Conservation (phyloP, 2,113 vertebrate species). For the Collichthys lucidus region DNA sequence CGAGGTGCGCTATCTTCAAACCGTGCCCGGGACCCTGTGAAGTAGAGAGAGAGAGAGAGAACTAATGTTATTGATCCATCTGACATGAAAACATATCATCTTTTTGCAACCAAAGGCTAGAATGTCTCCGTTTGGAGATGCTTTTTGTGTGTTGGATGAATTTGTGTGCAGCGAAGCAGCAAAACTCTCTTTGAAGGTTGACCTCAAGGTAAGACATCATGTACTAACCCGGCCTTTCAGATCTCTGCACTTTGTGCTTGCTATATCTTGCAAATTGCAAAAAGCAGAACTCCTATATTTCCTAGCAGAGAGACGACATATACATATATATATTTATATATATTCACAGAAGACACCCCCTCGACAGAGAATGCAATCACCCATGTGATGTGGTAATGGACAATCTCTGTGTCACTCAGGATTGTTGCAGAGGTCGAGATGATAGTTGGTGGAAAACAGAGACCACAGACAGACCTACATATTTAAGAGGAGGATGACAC, state of each 20-base stretch:
- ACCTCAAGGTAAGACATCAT: slow-evolving; percentile 19
- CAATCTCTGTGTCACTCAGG: slow-evolving; percentile 56
- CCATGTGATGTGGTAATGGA: slow-evolving; percentile 57
- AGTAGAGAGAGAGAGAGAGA: slow-evolving; percentile 2
- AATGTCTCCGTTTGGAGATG: background rate
- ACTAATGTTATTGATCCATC: slow-evolving; percentile 18
- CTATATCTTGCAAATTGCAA: slow-evolving; percentile 7
- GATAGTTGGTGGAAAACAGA: slow-evolving; percentile 50
- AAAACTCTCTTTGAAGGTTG: slow-evolving; percentile 41
- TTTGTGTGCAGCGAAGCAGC: slow-evolving; percentile 19
- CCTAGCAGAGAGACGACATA: background rate
- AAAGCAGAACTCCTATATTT: background rate
- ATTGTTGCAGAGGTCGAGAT: slow-evolving; percentile 34
- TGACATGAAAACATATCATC: slow-evolving; percentile 24
- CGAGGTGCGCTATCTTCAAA: slow-evolving; percentile 88
- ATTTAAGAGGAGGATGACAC: slow-evolving; percentile 44
- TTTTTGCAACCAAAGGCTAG: slow-evolving; percentile 8
- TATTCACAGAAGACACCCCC: slow-evolving; percentile 19
- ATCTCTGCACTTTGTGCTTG: slow-evolving; percentile 11
- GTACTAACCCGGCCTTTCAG: slow-evolving; percentile 29
- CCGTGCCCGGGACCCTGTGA: slow-evolving; percentile 79
- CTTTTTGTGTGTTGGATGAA: background rate
- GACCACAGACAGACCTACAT: slow-evolving; percentile 4
- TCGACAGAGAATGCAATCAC: slow-evolving; percentile 47
- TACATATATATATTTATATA: background rate